These are phyloP conservation scores for Orthosia incerta DNA, from an alignment of 2,888 invertebrate genomes.

Conservation along the genomic window DNA sequence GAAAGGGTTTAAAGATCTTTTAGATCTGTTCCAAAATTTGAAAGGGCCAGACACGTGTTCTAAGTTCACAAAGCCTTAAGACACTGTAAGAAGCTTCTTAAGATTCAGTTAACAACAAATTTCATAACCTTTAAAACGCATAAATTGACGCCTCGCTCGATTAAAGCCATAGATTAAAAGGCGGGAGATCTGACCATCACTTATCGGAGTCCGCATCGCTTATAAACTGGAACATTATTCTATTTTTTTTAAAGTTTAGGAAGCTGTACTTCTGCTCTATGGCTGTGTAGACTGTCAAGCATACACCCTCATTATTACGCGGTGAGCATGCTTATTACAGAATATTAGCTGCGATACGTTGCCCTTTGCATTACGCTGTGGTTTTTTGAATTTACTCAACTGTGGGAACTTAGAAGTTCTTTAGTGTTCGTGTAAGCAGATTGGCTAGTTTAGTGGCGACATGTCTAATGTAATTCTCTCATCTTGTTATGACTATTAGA, in stretches of 20 bases:
- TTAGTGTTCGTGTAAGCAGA: constrained; percentile 61
- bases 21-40: not conserved
- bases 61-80: constrained; percentile 13
- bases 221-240: constrained; percentile 38
- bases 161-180: constrained; percentile 41
- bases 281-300: constrained; percentile 50
- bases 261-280: constrained; percentile 51
- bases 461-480: constrained; percentile 14
- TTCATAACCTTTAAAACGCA: constrained; percentile 14
- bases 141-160: constrained; percentile 49
- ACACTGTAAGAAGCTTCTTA: constrained; percentile 10
- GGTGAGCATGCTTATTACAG: constrained; percentile 76
- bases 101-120: constrained; percentile 29
- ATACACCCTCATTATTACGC: constrained; percentile 71
- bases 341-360: constrained; percentile 74
- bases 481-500: constrained; percentile 1
- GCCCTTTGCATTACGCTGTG: constrained; percentile 75
- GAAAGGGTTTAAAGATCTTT: not conserved
- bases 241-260: not conserved
- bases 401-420: constrained; percentile 76
- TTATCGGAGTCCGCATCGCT: constrained; percentile 32
- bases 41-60: constrained; percentile 35
- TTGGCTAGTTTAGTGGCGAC: constrained; percentile 38
- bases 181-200: constrained; percentile 10
- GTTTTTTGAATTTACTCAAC: constrained; percentile 80